These are phyloP conservation scores for Cirrhinus mrigala DNA, from an alignment of 2,797 vertebrate genomes.

Conservation along the genomic window DNA sequence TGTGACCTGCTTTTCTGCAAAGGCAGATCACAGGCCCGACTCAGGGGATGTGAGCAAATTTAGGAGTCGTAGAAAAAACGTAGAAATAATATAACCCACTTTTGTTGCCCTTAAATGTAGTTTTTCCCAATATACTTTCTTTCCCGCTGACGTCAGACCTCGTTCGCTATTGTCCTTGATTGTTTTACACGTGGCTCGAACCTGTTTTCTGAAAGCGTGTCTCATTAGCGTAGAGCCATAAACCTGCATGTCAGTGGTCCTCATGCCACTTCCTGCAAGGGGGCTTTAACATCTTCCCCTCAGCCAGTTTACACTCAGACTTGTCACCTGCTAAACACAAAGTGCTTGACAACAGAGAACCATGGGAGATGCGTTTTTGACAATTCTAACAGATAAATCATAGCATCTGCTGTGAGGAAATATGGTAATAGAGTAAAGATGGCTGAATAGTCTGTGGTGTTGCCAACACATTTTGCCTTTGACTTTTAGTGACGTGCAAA, in stretches of 20 bases:
- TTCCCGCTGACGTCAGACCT: conserved; percentile 16
- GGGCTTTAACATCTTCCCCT: conserved; percentile 60
- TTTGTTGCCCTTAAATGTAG: conserved; percentile 53
- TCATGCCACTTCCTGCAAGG: conserved; percentile 40
- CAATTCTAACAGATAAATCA: conserved; percentile 61
- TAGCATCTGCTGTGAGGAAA: conserved; percentile 63
- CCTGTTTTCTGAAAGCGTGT: conserved; percentile 49
- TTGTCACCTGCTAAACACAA: conserved; percentile 63
- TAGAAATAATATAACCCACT: conserved; percentile 45
- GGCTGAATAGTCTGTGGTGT: conserved; percentile 58
- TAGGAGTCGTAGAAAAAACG: conserved; percentile 56
- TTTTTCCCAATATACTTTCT: conserved; percentile 33
- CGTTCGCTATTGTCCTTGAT: conserved; percentile 19
- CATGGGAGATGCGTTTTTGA: conserved; percentile 68
- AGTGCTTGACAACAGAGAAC: conserved; percentile 60
- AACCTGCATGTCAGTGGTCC: conserved; percentile 58
- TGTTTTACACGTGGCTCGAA: neutral
- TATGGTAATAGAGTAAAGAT: conserved; percentile 59
- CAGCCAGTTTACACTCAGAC: conserved; percentile 57
- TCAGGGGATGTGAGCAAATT: conserved; percentile 62
- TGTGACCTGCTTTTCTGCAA: conserved; percentile 67
- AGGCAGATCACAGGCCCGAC: conserved; percentile 58
- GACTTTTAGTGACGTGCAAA: conserved; percentile 48
- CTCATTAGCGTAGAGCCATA: conserved; percentile 33
- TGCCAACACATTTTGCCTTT: conserved; percentile 45